Evolutionary conservation across 2,888 invertebrate genomes (phyloP).

Genomic region (Erannis defoliaria): DNA sequence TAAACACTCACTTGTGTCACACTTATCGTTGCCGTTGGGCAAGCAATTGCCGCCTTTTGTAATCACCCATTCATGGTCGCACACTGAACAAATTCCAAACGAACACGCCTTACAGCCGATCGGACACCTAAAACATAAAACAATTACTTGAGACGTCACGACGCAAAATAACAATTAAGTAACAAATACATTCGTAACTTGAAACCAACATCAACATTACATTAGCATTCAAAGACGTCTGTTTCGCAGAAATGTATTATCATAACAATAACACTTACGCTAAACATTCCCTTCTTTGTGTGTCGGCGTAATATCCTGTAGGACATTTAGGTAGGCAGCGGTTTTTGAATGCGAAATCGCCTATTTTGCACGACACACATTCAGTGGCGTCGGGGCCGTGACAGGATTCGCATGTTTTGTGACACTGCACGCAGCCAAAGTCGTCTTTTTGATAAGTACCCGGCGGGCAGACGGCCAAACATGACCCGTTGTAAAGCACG

Average conservation of each 20-base stretch:
- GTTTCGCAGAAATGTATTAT: constrained; percentile 52
- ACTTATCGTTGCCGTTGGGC: constrained; percentile 90
- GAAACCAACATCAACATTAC: constrained; percentile 41
- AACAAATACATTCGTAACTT: constrained; percentile 27
- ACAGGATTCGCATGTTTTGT: constrained; percentile 93
- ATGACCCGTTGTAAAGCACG: constrained; percentile 93
- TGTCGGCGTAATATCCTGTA: constrained; percentile 90
- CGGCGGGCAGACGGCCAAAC: constrained; percentile 93
- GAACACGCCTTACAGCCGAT: constrained; percentile 92
- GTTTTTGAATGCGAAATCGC: constrained; percentile 90
- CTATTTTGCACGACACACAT: constrained; percentile 92
- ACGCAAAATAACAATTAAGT: constrained; percentile 24
- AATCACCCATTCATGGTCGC: constrained; percentile 91
- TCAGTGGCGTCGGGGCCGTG: constrained; percentile 91
- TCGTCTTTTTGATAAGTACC: constrained; percentile 95
- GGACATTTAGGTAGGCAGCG: constrained; percentile 91
- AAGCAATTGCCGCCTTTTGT: constrained; percentile 92
- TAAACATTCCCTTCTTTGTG: constrained; percentile 92
- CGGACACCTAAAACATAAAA: constrained; percentile 86
- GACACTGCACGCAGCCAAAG: constrained; percentile 93
- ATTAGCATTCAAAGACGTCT: constrained; percentile 41
- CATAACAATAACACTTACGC: constrained; percentile 75
- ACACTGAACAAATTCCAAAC: constrained; percentile 90
- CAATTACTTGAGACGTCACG: constrained; percentile 19
- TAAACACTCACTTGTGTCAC: constrained; percentile 89